A percentile compares a stretch with the other conserved stretches of the same genome.
These are phyloP conservation scores for Aeoliscus strigatus DNA, from an alignment of 2,797 vertebrate genomes.

Conservation along the genomic window DNA sequence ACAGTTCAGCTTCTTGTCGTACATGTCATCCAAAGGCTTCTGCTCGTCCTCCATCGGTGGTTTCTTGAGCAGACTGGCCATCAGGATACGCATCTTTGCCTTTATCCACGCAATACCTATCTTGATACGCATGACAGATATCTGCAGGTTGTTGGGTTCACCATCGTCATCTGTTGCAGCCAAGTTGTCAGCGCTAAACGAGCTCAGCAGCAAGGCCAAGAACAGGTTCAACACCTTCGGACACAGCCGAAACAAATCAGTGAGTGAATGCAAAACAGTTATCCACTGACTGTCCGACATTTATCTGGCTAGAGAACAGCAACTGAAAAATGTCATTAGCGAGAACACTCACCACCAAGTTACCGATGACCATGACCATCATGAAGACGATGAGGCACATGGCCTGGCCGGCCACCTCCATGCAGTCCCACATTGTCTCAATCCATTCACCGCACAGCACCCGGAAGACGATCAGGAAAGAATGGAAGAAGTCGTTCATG, in stretches of 20 bases:
- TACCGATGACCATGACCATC: constrained; percentile 99
- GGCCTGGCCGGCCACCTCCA: constrained; percentile 95
- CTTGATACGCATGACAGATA: constrained; percentile 93
- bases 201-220: constrained; percentile 96
- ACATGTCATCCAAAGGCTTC: constrained; percentile 91
- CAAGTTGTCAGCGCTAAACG: constrained; percentile 97
- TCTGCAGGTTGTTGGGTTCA: constrained; percentile 97
- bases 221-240: constrained; percentile 94
- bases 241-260: constrained; percentile 10
- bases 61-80: constrained; percentile 83
- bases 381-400: constrained; percentile 99
- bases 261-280: not conserved
- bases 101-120: constrained; percentile 91
- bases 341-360: constrained; percentile 89
- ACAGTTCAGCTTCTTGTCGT: constrained; percentile 93
- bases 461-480: constrained; percentile 98
- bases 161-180: constrained; percentile 94
- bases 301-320: no score
- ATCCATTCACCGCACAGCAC: constrained; percentile 99
- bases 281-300: no score
- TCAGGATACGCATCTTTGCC: constrained; percentile 75
- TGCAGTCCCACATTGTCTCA: constrained; percentile 99
- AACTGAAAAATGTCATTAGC: no score
- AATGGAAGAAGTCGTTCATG: constrained; percentile 99
- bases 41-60: constrained; percentile 85